Evolutionary conservation across 30 jellyfish, hydroid and myxozoan genomes (phyloP).

Genomic region (Chironex yamaguchii): DNA sequence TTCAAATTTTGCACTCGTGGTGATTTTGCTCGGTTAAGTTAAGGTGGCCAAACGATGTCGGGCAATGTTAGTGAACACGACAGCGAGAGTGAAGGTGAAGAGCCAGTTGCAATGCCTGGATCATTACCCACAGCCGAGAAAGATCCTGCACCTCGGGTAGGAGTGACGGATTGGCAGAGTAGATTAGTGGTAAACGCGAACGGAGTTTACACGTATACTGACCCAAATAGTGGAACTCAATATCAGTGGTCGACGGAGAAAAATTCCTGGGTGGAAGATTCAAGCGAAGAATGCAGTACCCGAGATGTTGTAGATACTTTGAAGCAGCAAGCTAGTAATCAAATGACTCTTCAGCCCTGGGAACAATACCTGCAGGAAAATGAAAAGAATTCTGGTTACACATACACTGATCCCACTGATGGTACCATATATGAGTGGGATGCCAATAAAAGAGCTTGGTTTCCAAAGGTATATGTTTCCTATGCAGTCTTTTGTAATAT

Average conservation of each 20-base stretch:
- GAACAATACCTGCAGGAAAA: constrained; percentile 59
- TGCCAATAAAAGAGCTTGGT: constrained; percentile 97
- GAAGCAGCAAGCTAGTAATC: not conserved
- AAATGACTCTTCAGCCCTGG: constrained; percentile 59
- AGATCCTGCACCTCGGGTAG: too few relatives aligned
- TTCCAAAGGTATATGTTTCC: constrained; percentile 86
- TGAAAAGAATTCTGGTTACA: constrained; percentile 45
- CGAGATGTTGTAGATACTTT: not conserved
- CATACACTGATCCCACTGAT: constrained; percentile 95
- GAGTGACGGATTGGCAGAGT: too few relatives aligned
- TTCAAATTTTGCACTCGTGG: not conserved
- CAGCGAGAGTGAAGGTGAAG: constrained; percentile 54
- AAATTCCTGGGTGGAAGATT: constrained; percentile 99
- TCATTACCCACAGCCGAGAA: too few relatives aligned
- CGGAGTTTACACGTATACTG: constrained; percentile 81
- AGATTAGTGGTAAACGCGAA: constrained; percentile 27
- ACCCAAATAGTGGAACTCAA: constrained; percentile 96
- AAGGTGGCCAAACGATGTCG: too few relatives aligned
- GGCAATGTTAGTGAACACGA: constrained; percentile 68
- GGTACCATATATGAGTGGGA: constrained; percentile 99
- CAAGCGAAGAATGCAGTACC: too few relatives aligned
- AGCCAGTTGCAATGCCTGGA: not conserved
- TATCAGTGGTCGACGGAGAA: constrained; percentile 97
- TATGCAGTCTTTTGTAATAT: too few relatives aligned
- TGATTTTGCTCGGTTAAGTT: not conserved